Evolutionary conservation across 2,888 invertebrate genomes (phyloP).

Genomic region (Nephrotoma appendiculata): DNA sequence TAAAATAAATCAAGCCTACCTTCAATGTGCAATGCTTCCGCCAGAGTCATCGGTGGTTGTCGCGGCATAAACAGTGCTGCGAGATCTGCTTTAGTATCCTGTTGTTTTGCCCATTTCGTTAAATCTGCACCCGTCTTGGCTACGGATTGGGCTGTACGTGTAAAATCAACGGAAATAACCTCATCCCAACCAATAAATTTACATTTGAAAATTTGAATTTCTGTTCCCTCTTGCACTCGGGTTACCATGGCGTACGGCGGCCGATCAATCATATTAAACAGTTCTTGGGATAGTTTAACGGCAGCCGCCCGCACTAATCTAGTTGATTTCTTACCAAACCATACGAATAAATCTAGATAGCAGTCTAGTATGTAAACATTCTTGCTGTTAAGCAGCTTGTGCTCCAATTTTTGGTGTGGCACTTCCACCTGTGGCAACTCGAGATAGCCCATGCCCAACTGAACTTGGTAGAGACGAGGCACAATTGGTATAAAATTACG

Average conservation of each 20-base stretch:
- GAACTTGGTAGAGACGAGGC: slow-evolving; percentile 83
- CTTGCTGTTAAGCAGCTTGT: slow-evolving; percentile 69
- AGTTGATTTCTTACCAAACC: slow-evolving; percentile 98
- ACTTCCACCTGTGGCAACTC: slow-evolving; percentile 89
- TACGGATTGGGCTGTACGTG: slow-evolving; percentile 94
- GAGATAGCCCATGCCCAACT: slow-evolving; percentile 95
- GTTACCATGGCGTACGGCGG: slow-evolving; percentile 79
- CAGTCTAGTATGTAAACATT: slow-evolving; percentile 96
- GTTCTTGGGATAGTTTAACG: slow-evolving; percentile 89
- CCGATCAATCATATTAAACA: slow-evolving; percentile 87
- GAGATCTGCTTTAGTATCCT: slow-evolving; percentile 85
- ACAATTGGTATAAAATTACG: slow-evolving; percentile 24
- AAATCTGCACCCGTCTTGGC: slow-evolving; percentile 92
- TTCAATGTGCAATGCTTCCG: slow-evolving; percentile 76
- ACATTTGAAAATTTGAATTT: slow-evolving; percentile 87
- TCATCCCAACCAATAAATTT: slow-evolving; percentile 98
- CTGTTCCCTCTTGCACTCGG: slow-evolving; percentile 81
- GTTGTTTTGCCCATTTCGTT: slow-evolving; percentile 77
- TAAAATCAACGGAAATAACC: slow-evolving; percentile 97
- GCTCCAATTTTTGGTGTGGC: slow-evolving; percentile 58
- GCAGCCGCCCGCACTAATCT: slow-evolving; percentile 89
- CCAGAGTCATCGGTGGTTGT: slow-evolving; percentile 70
- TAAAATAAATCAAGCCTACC: not conserved
- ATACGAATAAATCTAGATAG: slow-evolving; percentile 84
- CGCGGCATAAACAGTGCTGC: slow-evolving; percentile 91